Evolutionary conservation across 1,140 invertebrate genomes (phyloP).

Genomic region (Paramacrobiotus metropolitanus): DNA sequence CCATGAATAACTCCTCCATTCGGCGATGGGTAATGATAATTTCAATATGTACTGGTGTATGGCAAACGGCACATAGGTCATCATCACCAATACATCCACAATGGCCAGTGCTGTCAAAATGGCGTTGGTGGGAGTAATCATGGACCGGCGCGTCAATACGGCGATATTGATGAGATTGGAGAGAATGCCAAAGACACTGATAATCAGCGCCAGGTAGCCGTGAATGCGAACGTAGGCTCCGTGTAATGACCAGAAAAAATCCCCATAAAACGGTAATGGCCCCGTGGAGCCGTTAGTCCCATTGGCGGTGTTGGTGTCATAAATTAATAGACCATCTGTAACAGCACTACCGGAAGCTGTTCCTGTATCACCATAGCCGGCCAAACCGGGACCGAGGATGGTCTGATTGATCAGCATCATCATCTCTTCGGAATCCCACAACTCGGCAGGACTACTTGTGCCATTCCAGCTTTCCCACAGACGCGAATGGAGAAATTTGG

Average conservation of each 20-base stretch:
- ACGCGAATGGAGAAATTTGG: background rate
- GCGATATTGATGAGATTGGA: slow-evolving; percentile 72
- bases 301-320: background rate
- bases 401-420: background rate
- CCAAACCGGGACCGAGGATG: background rate
- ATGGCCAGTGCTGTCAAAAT: slow-evolving; percentile 58
- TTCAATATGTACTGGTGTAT: slow-evolving; percentile 41
- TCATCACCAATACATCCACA: slow-evolving; percentile 60
- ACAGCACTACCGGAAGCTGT: background rate
- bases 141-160: slow-evolving; percentile 57
- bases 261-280: background rate
- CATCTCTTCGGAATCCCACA: background rate
- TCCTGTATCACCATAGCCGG: background rate
- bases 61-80: slow-evolving; percentile 59
- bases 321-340: background rate
- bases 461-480: background rate
- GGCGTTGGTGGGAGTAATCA: slow-evolving; percentile 55
- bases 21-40: slow-evolving; percentile 16
- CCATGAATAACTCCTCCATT: slow-evolving; percentile 46
- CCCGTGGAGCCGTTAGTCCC: background rate
- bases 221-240: slow-evolving; percentile 24
- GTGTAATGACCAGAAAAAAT: background rate
- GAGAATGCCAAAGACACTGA: slow-evolving; percentile 63
- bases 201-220: slow-evolving; percentile 39
- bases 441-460: background rate